Percentiles rank a stretch among this genome's conserved stretches.
Conservation (phyloP, 2,113 vertebrate genomes). For the Atlantisia rogersi region DNA sequence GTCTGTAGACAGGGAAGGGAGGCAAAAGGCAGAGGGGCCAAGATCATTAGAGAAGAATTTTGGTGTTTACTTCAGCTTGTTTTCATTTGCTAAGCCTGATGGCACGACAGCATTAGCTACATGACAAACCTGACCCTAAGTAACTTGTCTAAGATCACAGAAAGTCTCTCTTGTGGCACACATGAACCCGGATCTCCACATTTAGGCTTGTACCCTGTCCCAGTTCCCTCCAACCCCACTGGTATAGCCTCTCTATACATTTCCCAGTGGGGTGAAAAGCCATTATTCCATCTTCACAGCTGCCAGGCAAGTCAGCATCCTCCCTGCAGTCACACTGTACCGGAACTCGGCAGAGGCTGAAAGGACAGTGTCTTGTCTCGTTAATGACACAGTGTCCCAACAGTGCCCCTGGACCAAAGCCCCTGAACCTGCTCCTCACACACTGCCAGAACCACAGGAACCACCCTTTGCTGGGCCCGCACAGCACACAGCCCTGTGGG, state of each 20-base stretch:
- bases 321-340: not conserved
- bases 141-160: not conserved
- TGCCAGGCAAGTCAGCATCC: not conserved
- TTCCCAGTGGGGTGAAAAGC: not conserved
- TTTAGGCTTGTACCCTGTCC: not conserved
- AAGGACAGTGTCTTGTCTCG: not conserved
- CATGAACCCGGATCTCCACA: not conserved
- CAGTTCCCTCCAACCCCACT: too few relatives aligned
- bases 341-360: not conserved
- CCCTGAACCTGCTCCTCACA: not conserved
- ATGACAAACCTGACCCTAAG: not conserved
- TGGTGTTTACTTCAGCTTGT: slow-evolving; percentile 28
- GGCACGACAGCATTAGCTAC: not conserved
- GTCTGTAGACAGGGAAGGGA: not conserved
- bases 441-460: not conserved
- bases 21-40: not conserved
- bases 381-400: not conserved
- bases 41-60: slow-evolving; percentile 10
- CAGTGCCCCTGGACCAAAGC: not conserved
- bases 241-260: not conserved
- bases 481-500: not conserved
- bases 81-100: slow-evolving; percentile 40
- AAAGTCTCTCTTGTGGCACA: not conserved
- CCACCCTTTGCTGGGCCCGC: not conserved
- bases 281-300: not conserved